Evolutionary conservation across 2,797 vertebrate species (phyloP).

Genomic region (Pipistrellus pipistrellus): DNA sequence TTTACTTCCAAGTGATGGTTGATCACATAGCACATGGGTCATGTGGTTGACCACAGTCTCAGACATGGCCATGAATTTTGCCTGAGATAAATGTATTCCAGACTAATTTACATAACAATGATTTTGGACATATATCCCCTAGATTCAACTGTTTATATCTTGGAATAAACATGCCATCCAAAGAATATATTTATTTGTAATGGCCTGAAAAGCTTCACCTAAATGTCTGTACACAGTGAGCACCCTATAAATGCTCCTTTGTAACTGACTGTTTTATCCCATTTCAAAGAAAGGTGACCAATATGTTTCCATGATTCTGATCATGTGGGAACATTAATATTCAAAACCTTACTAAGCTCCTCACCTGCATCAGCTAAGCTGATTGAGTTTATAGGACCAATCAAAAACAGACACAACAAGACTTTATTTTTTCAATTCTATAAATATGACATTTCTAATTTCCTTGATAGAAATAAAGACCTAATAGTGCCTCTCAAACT

Average conservation of each 20-base stretch:
- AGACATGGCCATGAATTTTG: not conserved
- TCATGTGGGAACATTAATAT: conserved; percentile 50
- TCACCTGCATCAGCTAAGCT: conserved; percentile 20
- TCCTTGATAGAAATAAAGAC: conserved; percentile 43
- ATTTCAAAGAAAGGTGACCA: not conserved
- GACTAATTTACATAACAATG: not conserved
- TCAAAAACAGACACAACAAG: conserved; percentile 58
- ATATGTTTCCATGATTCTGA: not conserved
- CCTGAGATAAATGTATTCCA: not conserved
- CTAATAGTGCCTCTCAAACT: not conserved
- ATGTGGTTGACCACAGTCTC: not conserved
- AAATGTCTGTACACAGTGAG: not conserved
- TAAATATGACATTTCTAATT: conserved; percentile 65
- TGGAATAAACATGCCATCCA: not conserved
- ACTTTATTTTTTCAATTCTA: conserved; percentile 52
- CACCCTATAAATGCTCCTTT: not conserved
- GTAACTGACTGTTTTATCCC: not conserved
- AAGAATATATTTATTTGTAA: not conserved
- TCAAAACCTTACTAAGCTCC: conserved; percentile 46
- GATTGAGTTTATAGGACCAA: not conserved
- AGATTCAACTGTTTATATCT: not conserved
- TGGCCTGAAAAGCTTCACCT: not conserved
- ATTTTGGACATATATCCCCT: not conserved
- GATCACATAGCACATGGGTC: not conserved
- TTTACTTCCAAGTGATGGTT: not conserved